Evolutionary conservation across 2,888 invertebrate species (phyloP).

Genomic region (Leucophenga montana): DNA sequence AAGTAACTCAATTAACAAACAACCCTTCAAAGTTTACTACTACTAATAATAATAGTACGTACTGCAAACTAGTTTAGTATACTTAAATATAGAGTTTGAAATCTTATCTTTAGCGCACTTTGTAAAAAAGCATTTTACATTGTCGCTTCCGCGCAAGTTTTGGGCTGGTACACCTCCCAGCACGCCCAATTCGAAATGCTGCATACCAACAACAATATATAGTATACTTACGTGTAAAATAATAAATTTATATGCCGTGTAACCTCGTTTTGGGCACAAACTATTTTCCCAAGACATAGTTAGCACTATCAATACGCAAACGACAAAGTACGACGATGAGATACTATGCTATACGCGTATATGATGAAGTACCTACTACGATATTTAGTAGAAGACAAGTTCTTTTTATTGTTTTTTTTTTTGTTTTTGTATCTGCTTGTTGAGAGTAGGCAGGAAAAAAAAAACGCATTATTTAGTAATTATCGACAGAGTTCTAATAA

Average conservation of each 20-base stretch:
- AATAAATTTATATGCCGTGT: conserved; percentile 55
- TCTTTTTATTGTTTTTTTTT: too few relatives aligned
- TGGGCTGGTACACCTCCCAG: background rate
- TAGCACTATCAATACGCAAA: conserved; percentile 30
- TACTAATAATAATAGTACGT: conserved; percentile 9
- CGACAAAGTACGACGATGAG: background rate
- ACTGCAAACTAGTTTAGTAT: too few relatives aligned
- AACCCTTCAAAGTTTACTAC: conserved; percentile 14
- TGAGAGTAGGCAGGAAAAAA: conserved; percentile 33
- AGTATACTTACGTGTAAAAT: too few relatives aligned
- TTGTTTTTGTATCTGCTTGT: background rate
- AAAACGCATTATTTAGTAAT: conserved; percentile 69
- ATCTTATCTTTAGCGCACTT: conserved; percentile 55
- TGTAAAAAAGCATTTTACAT: conserved; percentile 35
- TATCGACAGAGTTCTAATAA: conserved; percentile 69
- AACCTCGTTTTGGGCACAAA: conserved; percentile 55
- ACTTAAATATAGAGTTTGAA: conserved; percentile 30
- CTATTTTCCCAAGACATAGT: conserved; percentile 57
- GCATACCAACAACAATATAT: too few relatives aligned
- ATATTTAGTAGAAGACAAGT: background rate
- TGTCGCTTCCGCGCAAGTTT: conserved; percentile 36
- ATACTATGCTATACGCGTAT: conserved; percentile 39
- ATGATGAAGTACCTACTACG: conserved; percentile 35
- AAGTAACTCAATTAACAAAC: conserved; percentile 1
- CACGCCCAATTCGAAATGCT: background rate